Evolutionary conservation across 2,888 invertebrate genomes (phyloP).

Genomic region (Macaria liturata): DNA sequence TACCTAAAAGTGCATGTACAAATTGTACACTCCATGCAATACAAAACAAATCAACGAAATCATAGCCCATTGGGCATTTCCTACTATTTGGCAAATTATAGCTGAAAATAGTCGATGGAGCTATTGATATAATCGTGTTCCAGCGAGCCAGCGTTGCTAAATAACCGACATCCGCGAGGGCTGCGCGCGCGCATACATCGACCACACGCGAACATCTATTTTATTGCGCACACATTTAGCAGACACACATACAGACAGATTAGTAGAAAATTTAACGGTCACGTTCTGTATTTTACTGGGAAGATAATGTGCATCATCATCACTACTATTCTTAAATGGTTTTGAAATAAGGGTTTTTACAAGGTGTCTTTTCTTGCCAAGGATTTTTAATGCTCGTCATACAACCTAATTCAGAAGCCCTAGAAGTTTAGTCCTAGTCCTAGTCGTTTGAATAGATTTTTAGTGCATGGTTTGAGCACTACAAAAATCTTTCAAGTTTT

Average conservation of each 20-base stretch:
- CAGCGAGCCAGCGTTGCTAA: constrained; percentile 51
- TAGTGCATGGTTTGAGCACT: too few relatives aligned
- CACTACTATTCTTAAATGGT: too few relatives aligned
- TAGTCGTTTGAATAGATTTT: too few relatives aligned
- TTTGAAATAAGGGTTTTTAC: too few relatives aligned
- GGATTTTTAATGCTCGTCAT: too few relatives aligned
- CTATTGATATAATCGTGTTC: constrained; percentile 28
- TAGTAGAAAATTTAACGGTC: constrained; percentile 22
- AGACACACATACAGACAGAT: constrained; percentile 30
- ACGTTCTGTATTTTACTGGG: constrained; percentile 22
- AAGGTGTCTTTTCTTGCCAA: too few relatives aligned
- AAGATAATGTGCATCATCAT: too few relatives aligned
- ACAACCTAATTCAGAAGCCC: too few relatives aligned
- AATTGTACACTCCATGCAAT: too few relatives aligned
- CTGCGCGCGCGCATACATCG: constrained; percentile 36
- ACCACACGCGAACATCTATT: constrained; percentile 59
- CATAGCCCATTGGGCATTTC: not conserved
- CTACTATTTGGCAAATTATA: constrained; percentile 1
- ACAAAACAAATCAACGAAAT: not conserved
- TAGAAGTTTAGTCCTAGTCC: too few relatives aligned
- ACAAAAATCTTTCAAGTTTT: too few relatives aligned
- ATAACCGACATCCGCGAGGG: constrained; percentile 63
- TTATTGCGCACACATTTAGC: constrained; percentile 40
- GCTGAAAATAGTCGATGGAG: constrained; percentile 1
- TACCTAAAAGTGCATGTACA: too few relatives aligned